Percentiles rank a stretch among this genome's conserved stretches.
These are phyloP conservation scores for Acridotheres tristis DNA, from an alignment of 2,797 vertebrate genomes.

Conservation along the genomic window DNA sequence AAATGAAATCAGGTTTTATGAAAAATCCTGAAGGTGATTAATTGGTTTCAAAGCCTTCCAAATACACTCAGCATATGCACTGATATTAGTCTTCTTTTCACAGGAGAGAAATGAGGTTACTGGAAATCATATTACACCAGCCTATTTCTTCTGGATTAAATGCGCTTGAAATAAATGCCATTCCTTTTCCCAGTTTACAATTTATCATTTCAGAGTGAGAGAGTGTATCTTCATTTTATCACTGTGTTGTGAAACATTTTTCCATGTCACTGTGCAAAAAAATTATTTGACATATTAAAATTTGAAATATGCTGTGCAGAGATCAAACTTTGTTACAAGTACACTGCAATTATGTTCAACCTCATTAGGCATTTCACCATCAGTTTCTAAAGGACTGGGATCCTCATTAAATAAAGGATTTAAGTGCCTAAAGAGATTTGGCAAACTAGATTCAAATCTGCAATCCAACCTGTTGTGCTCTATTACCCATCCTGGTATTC, in stretches of 20 bases:
- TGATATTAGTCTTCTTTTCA: constrained; percentile 52
- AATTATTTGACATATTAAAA: background rate
- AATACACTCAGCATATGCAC: constrained; percentile 40
- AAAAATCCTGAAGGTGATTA: constrained; percentile 57
- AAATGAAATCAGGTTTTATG: constrained; percentile 50
- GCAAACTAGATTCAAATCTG: constrained; percentile 12
- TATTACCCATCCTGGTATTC: background rate
- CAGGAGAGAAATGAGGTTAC: constrained; percentile 58
- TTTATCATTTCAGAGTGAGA: constrained; percentile 12
- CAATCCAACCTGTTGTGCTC: background rate
- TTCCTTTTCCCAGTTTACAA: background rate
- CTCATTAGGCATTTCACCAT: constrained; percentile 29
- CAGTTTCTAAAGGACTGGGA: background rate
- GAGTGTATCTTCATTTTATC: constrained; percentile 4
- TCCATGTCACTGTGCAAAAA: background rate
- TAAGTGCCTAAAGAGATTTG: constrained; percentile 44
- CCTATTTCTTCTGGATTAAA: constrained; percentile 46
- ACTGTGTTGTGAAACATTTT: background rate
- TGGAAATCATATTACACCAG: constrained; percentile 36
- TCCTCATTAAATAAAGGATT: constrained; percentile 45
- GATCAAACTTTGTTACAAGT: background rate
- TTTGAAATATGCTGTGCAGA: background rate
- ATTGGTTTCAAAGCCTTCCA: constrained; percentile 54
- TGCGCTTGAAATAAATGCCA: constrained; percentile 33
- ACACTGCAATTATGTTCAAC: constrained; percentile 20